phyloP scores from a whole-genome alignment of 2,113 vertebrate species.

The Motacilla tschutschensis region DNA sequence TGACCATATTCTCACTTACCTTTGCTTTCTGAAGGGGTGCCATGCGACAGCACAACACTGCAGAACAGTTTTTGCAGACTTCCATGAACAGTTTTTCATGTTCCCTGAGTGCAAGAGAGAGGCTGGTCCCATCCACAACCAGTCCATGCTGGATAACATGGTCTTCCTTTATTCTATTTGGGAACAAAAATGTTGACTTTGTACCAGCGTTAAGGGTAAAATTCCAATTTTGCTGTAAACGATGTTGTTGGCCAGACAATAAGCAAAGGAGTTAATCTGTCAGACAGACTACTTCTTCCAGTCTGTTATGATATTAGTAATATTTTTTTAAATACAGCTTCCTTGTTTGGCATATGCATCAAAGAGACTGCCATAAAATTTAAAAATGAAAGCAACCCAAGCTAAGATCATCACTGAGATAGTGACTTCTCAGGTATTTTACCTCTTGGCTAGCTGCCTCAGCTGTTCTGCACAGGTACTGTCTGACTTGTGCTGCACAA shows the following conservation, averaged over 20 bases:
- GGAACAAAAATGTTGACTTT: neutral
- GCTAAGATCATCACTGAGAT: neutral
- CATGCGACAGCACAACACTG: conserved; percentile 97
- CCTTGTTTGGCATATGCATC: neutral
- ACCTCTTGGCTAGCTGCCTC: conserved; percentile 87
- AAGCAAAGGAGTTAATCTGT: neutral
- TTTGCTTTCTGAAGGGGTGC: conserved; percentile 97
- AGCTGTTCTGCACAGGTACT: conserved; percentile 90
- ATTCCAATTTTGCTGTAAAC: neutral
- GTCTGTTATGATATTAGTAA: neutral
- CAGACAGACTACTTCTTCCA: neutral
- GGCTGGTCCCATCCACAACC: conserved; percentile 94
- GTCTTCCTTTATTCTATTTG: conserved; percentile 88
- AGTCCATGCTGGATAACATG: conserved; percentile 95
- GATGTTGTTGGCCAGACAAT: neutral
- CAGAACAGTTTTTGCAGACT: conserved; percentile 92
- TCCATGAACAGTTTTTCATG: conserved; percentile 98
- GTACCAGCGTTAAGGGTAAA: rapidly evolving
- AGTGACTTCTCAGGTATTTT: neutral
- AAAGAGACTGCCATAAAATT: neutral
- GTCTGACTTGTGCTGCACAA: conserved; percentile 90
- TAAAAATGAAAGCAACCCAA: neutral
- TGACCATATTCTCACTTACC: conserved; percentile 62
- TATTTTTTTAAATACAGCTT: neutral
- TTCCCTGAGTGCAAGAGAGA: conserved; percentile 91